Conservation (phyloP, 2,888 invertebrate genomes). For the Cryptocephalus primarius region DNA sequence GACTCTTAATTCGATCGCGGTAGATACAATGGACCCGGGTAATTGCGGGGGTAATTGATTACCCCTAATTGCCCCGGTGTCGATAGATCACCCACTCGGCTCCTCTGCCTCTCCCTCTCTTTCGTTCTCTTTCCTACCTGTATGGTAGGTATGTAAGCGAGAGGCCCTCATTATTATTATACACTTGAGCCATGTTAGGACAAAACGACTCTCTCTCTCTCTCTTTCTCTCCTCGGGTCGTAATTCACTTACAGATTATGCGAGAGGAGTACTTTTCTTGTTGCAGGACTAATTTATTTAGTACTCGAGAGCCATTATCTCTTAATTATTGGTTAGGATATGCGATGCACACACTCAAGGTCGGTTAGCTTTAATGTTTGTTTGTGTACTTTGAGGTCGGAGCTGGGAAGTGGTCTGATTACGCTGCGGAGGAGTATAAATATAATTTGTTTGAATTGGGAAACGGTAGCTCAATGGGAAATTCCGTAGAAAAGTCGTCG, state of each 20-base stretch:
- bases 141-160: constrained; percentile 1
- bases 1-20: constrained; percentile 11
- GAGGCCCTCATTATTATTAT: background rate
- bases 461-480: too few species aligned
- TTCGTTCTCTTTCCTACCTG: constrained; percentile 6
- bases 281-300: background rate
- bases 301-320: constrained; percentile 5
- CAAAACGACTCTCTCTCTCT: too few species aligned
- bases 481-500: too few species aligned
- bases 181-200: too few species aligned
- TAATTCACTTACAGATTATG: background rate
- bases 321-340: constrained; percentile 7
- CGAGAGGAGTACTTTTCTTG: too few species aligned
- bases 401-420: too few species aligned
- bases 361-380: too few species aligned
- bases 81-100: constrained; percentile 16
- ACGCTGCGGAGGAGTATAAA: too few species aligned
- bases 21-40: constrained; percentile 10
- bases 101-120: constrained; percentile 11
- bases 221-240: too few species aligned
- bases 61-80: constrained; percentile 21
- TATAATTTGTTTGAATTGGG: too few species aligned
- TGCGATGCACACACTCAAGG: too few species aligned
- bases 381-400: too few species aligned
- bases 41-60: constrained; percentile 20